These are phyloP conservation scores for Himalopsyche phryganea DNA, from an alignment of 1,140 invertebrate genomes.

Conservation along the genomic window DNA sequence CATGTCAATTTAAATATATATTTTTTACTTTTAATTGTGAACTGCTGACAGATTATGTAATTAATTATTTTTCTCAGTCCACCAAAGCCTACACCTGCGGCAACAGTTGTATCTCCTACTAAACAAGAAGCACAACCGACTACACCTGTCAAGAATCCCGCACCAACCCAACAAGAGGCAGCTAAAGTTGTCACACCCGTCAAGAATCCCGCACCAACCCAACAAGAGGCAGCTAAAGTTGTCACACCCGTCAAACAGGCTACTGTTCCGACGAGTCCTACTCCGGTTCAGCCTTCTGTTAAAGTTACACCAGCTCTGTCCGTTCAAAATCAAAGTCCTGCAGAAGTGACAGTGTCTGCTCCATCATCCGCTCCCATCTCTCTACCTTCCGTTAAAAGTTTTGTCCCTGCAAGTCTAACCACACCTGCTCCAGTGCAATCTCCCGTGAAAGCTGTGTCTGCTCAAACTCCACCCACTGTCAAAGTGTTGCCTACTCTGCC, in stretches of 20 bases:
- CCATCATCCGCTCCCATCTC: too few species aligned
- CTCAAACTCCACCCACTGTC: neutral
- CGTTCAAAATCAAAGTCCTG: neutral
- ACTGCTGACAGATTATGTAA: too few species aligned
- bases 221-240: neutral
- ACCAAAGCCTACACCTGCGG: neutral
- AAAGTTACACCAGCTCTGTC: neutral
- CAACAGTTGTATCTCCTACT: neutral
- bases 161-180: conserved; percentile 1
- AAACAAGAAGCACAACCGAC: neutral
- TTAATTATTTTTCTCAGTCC: too few species aligned
- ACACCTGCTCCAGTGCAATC: neutral
- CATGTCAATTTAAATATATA: too few species aligned
- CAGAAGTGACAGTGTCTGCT: too few species aligned
- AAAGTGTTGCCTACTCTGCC: too few species aligned
- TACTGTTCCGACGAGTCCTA: neutral
- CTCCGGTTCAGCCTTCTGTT: neutral
- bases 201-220: neutral
- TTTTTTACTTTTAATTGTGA: too few species aligned
- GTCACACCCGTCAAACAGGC: neutral
- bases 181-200: neutral
- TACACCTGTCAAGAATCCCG: neutral
- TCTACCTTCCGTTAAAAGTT: too few species aligned
- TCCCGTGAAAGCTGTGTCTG: conserved; percentile 11
- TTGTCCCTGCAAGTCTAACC: too few species aligned